These are phyloP conservation scores for Aptenodytes forsteri DNA, from an alignment of 2,113 vertebrate species.

Conservation along the genomic window DNA sequence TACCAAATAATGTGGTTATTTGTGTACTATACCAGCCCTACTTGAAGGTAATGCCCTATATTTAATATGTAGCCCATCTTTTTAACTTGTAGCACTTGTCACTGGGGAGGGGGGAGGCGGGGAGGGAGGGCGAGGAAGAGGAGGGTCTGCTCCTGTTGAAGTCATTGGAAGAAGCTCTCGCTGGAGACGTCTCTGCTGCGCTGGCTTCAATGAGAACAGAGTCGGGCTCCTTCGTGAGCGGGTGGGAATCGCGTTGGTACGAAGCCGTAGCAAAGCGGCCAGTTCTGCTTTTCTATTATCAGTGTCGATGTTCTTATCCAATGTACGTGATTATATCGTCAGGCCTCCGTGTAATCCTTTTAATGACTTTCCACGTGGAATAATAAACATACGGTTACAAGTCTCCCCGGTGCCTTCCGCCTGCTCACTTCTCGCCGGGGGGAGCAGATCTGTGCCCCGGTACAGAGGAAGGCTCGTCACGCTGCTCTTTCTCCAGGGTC, in stretches of 20 bases:
- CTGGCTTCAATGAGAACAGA: background rate
- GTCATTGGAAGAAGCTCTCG: background rate
- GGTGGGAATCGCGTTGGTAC: background rate
- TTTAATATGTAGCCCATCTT: slow-evolving; percentile 65
- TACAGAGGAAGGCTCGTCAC: rapidly evolving
- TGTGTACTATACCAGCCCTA: slow-evolving; percentile 28
- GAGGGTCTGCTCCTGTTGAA: background rate
- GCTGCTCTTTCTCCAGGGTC: background rate
- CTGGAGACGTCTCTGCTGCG: background rate
- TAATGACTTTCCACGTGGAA: slow-evolving; percentile 49
- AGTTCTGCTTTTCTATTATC: background rate
- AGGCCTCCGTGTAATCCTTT: slow-evolving; percentile 49
- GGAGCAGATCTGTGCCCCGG: background rate
- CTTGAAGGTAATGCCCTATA: slow-evolving; percentile 50
- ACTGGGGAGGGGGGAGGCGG: background rate
- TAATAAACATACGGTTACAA: slow-evolving; percentile 53
- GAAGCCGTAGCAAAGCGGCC: background rate
- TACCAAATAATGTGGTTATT: slow-evolving; percentile 64
- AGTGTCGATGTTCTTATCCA: background rate
- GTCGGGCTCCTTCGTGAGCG: background rate
- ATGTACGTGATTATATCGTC: background rate
- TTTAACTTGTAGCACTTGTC: slow-evolving; percentile 66
- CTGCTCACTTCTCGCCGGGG: background rate
- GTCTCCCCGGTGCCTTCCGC: background rate
- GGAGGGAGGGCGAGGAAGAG: background rate